Evolutionary conservation across 2,113 vertebrate species (phyloP).

Genomic region (Trichomycterus rosablanca): DNA sequence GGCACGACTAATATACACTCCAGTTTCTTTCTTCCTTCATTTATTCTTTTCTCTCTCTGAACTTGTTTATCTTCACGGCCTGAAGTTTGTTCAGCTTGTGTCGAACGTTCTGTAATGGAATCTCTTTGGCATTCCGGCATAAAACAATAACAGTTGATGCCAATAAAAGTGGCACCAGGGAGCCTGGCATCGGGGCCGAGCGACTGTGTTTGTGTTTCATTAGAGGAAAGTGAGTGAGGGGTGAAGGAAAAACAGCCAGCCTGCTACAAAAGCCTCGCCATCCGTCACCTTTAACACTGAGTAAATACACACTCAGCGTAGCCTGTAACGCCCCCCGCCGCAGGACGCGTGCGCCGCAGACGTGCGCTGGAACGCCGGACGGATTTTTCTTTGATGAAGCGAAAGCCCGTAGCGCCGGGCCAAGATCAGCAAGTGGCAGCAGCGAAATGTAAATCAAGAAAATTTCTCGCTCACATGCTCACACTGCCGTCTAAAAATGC

Average conservation of each 20-base stretch:
- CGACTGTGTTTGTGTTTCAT: slow-evolving; percentile 38
- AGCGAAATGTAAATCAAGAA: slow-evolving; percentile 72
- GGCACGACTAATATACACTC: too few species aligned
- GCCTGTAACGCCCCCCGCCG: slow-evolving; percentile 37
- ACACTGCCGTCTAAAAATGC: slow-evolving; percentile 78
- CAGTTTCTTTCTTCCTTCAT: neutral
- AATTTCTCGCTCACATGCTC: slow-evolving; percentile 71
- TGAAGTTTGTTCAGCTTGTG: slow-evolving; percentile 23
- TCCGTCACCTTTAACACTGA: slow-evolving; percentile 36
- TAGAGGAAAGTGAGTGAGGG: slow-evolving; percentile 36
- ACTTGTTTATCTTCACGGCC: neutral
- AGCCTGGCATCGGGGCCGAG: slow-evolving; percentile 26
- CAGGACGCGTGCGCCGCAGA: slow-evolving; percentile 33
- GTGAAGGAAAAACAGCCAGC: slow-evolving; percentile 37
- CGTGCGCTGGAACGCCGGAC: slow-evolving; percentile 36
- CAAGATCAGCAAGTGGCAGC: slow-evolving; percentile 78
- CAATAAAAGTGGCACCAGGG: slow-evolving; percentile 39
- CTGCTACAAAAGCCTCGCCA: slow-evolving; percentile 34
- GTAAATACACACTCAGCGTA: slow-evolving; percentile 17
- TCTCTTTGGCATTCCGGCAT: slow-evolving; percentile 38
- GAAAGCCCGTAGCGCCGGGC: slow-evolving; percentile 54
- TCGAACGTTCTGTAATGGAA: slow-evolving; percentile 12
- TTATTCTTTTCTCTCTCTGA: neutral
- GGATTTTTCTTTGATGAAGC: slow-evolving; percentile 82
- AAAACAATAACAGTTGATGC: slow-evolving; percentile 37